phyloP scores from a whole-genome alignment of 2,113 vertebrate genomes.

The Sprattus sprattus region DNA sequence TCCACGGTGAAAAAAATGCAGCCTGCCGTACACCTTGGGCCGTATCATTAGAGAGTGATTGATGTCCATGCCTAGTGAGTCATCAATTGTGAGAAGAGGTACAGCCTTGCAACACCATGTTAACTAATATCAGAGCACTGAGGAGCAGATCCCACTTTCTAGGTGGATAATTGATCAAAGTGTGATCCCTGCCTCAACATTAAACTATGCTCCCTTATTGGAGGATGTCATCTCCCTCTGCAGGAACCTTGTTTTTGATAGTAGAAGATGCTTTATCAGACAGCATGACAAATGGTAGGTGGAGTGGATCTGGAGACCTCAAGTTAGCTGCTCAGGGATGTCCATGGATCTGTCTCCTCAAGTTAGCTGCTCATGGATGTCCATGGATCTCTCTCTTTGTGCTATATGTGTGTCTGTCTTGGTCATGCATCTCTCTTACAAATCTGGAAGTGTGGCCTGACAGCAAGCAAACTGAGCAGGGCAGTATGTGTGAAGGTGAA shows the following conservation, averaged over 20 bases:
- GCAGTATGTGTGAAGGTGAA: too few species aligned
- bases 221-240: too few species aligned
- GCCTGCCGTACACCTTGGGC: not conserved
- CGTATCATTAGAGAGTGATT: constrained; percentile 80
- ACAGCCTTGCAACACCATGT: constrained; percentile 71
- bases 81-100: constrained; percentile 80
- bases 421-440: too few species aligned
- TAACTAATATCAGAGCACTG: constrained; percentile 72
- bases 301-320: constrained; percentile 29
- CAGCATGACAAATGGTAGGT: constrained; percentile 42
- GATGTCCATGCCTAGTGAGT: constrained; percentile 76
- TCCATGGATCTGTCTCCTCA: constrained; percentile 22
- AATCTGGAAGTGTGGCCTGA: too few species aligned
- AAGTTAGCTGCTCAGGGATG: constrained; percentile 33
- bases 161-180: constrained; percentile 76
- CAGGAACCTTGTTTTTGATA: not conserved
- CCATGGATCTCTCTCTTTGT: constrained; percentile 23
- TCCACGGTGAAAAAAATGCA: not conserved
- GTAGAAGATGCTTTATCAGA: not conserved
- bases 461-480: too few species aligned
- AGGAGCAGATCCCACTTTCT: constrained; percentile 70
- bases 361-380: too few species aligned
- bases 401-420: too few species aligned
- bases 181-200: constrained; percentile 44
- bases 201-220: not conserved